Evolutionary conservation across 2,113 vertebrate genomes (phyloP).

Genomic region (Tragulus kanchil): DNA sequence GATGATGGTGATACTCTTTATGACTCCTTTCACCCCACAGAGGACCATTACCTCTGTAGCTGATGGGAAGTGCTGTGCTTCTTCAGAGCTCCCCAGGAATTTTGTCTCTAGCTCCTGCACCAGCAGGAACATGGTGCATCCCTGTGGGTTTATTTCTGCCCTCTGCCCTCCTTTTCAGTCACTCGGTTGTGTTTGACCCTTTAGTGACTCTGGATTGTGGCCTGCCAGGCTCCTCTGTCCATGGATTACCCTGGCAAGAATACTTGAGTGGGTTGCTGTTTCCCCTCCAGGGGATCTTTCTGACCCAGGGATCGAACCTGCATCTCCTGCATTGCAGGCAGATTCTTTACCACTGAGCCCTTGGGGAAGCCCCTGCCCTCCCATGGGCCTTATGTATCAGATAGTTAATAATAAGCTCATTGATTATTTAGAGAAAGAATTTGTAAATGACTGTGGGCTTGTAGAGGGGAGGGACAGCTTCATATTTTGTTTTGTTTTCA

Average conservation of each 20-base stretch:
- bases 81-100: not conserved
- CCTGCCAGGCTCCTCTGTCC: not conserved
- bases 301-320: not conserved
- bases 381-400: not conserved
- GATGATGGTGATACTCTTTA: not conserved
- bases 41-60: not conserved
- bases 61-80: not conserved
- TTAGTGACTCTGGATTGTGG: not conserved
- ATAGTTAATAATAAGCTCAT: not conserved
- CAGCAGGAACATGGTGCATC: not conserved
- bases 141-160: not conserved
- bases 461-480: not conserved
- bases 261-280: not conserved
- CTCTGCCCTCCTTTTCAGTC: not conserved
- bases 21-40: not conserved
- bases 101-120: not conserved
- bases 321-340: not conserved
- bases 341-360: not conserved
- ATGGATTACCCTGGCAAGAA: not conserved
- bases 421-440: conserved; percentile 9
- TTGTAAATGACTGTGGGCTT: conserved; percentile 52
- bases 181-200: not conserved
- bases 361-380: not conserved
- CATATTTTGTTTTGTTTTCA: conserved; percentile 6
- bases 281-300: not conserved